Evolutionary conservation across 2,797 vertebrate genomes (phyloP), one percentile per base, ranked within the genome.

Genomic region (Danio kyathit): DNA sequence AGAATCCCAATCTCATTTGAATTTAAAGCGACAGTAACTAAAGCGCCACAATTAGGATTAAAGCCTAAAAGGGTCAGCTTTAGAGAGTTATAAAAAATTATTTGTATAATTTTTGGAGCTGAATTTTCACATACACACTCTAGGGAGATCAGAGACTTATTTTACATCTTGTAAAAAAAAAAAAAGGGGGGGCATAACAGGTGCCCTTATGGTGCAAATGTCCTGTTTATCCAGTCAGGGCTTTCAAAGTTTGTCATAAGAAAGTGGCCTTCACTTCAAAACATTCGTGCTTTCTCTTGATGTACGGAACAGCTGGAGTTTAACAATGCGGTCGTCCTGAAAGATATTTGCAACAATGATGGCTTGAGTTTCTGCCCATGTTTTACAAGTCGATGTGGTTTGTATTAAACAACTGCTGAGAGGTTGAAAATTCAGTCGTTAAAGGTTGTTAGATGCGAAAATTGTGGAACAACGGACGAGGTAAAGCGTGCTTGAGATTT

Each of bases 311-410:
- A 89, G 87, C 88, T 90, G 90, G 88, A 88, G 86, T 87, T 90
- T 88, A 82, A 89, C 85, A 83, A 82, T 76, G 89, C 0, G 82
- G 87, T 88, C 86, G 71, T 80, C 76, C 81, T 54, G 51, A 81
- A 56, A 81, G 75, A 88, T 85, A 74, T 90, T 82, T 90, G 86
- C 79, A 87, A 86, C 90, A 87, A 85, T 90, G 90, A 91, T 90
- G 83, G 85, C 80, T 82, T 84, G 81, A 85, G 87, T 89, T 48
- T 38, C 64, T 74, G 49, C 73, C 69, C 71, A 52, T 83, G 74
- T 86, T 91, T 90, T 86, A 87, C 14, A n/a, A 81, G 83, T 43
- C 21, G 67, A 81, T 76, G 81, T 86, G 86, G 86, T 85, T 88
- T 14, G 48, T 63, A 83, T 88, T 89, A 87, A 87, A 81, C 51